Evolutionary conservation across 2,797 vertebrate genomes (phyloP), one percentile per base, ranked within the genome.

Genomic region (Chloroceryle amazona): DNA sequence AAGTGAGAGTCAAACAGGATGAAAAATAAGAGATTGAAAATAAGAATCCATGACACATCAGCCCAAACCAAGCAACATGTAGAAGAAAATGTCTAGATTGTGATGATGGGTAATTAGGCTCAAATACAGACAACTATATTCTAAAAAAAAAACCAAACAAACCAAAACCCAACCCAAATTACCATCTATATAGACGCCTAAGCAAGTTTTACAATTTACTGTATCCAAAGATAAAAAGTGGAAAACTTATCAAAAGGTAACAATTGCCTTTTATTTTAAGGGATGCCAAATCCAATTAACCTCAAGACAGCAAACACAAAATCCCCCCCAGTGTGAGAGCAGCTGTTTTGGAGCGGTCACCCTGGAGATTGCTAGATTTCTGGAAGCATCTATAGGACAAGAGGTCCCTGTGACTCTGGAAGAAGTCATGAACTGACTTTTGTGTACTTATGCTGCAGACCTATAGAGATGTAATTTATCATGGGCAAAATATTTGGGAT

Each of bases 331-430:
- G 61, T 44, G 89, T 62, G 94, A 88, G 31, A 96, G 70, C 72
- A 96, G 85, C 62, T 95, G 87, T 51, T 93, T 91, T 86, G 82
- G 28, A 86, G 39, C 52, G 62, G 63, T 91, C 66, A 90, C 84
- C 72, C 95, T 95, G 84, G 83, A 92, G 60, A 67, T 1, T 63
- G 72, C 9, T 67, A 25, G 29, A 61, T 85, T 84, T 78, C 63
- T 83, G 37, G 11, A 82, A 81, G 10, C 0, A 5, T 35, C 37
- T 79, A 15, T 51, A 65, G 74, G 42, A 81, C 22, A 86, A 90
- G n/a, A 73, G 9, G 5, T 88, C 8, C 65, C 37, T 65, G 18
- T 88, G 93, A 88, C 91, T 88, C 94, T 95, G 79, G 75, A 74
- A 0, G 0, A 88, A 86, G 12, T 6, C 13, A 72, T 42, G 31